These are phyloP conservation scores for Pristionchus exspectatus DNA, from an alignment of 2,888 invertebrate species.

Conservation along the genomic window DNA sequence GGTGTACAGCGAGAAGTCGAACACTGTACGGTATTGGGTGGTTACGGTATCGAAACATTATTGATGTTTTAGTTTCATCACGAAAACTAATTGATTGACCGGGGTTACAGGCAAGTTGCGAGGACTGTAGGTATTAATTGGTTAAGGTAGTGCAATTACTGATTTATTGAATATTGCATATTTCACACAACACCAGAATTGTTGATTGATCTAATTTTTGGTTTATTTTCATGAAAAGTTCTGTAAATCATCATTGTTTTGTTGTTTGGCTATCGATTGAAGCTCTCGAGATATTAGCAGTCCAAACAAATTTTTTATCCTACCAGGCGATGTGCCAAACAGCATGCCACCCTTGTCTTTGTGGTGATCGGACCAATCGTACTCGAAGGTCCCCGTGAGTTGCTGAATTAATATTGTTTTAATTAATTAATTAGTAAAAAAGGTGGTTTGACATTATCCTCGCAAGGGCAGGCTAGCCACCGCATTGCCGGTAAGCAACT, in stretches of 20 bases:
- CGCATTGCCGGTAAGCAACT: too few species aligned
- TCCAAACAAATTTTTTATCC: not conserved
- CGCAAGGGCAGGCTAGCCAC: too few species aligned
- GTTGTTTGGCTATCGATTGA: not conserved
- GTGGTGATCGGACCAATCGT: slow-evolving; percentile 71
- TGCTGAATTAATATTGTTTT: slow-evolving; percentile 57
- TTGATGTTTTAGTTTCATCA: not conserved
- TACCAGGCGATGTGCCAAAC: slow-evolving; percentile 76
- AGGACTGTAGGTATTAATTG: slow-evolving; percentile 71
- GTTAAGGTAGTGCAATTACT: not conserved
- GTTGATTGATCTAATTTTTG: not conserved
- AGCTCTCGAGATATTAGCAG: not conserved
- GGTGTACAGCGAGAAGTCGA: slow-evolving; percentile 77
- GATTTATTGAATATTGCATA: not conserved
- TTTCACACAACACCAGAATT: not conserved
- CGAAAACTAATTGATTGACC: not conserved
- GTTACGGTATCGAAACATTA: not conserved
- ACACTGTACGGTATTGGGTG: slow-evolving; percentile 67
- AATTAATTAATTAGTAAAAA: not conserved
- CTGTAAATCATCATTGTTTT: too few species aligned
- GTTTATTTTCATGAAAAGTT: too few species aligned
- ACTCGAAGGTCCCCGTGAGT: slow-evolving; percentile 77
- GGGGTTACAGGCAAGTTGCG: slow-evolving; percentile 50
- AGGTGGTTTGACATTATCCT: too few species aligned
- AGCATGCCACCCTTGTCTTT: slow-evolving; percentile 77